Conservation (phyloP, 2,797 vertebrate species). For the Varecia variegata region DNA sequence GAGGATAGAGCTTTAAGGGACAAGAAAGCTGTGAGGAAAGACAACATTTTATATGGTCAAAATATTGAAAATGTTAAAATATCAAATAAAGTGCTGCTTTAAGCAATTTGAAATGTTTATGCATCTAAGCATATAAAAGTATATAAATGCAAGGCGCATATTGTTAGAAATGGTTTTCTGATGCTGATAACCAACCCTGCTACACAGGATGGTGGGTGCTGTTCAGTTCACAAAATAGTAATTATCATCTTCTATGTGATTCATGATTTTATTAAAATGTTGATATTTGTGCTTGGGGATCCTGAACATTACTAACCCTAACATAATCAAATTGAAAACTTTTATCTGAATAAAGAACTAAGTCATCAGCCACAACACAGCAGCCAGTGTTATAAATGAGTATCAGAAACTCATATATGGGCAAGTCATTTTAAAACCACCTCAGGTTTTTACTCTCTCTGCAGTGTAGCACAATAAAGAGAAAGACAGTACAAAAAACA, state of each 20-base stretch:
- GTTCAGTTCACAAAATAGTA: not conserved
- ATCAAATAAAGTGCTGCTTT: not conserved
- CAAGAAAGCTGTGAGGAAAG: not conserved
- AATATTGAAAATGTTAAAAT: not conserved
- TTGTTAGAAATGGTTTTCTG: not conserved
- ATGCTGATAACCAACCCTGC: not conserved
- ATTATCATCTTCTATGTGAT: not conserved
- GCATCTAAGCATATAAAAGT: not conserved
- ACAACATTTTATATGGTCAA: not conserved
- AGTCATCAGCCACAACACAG: not conserved
- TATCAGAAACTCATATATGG: not conserved
- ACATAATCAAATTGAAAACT: not conserved
- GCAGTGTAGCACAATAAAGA: not conserved
- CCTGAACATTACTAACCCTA: not conserved
- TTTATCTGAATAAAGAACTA: not conserved
- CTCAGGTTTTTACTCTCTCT: not conserved
- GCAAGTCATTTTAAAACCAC: not conserved
- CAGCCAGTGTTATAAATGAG: not conserved
- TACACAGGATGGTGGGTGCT: not conserved
- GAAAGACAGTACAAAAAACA: not conserved
- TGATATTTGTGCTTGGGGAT: not conserved
- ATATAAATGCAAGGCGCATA: not conserved
- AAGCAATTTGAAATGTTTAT: not conserved
- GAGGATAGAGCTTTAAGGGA: not conserved
- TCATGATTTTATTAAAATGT: not conserved